Evolutionary conservation across 2,797 vertebrate species (phyloP).

Genomic region (Champsocephalus esox): DNA sequence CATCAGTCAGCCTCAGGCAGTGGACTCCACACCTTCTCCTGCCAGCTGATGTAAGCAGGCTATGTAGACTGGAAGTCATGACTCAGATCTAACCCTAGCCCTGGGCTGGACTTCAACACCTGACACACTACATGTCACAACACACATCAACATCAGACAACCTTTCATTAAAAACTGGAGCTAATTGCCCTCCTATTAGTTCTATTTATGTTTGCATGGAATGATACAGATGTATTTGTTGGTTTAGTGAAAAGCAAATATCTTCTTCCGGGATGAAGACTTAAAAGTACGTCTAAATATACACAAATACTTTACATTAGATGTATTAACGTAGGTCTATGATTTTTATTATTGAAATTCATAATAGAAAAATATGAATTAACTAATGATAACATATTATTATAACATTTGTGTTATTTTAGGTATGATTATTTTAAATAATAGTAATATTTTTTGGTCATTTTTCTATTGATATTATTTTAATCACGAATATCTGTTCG

Average conservation of each 20-base stretch:
- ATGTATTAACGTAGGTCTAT: too few relatives aligned
- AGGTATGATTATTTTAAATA: too few relatives aligned
- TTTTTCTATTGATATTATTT: too few relatives aligned
- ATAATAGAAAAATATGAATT: too few relatives aligned
- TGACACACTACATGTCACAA: not conserved
- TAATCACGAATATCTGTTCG: too few relatives aligned
- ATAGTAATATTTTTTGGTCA: too few relatives aligned
- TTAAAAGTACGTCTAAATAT: not conserved
- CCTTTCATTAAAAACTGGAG: not conserved
- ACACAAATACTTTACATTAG: not conserved
- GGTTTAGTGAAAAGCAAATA: not conserved
- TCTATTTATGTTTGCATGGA: not conserved
- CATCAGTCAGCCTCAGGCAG: not conserved
- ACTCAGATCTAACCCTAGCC: not conserved
- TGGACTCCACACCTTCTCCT: conserved; percentile 12
- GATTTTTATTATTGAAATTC: too few relatives aligned
- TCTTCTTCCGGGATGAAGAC: not conserved
- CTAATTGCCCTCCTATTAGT: not conserved
- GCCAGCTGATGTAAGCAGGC: conserved; percentile 17
- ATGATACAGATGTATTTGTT: not conserved
- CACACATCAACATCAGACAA: not conserved
- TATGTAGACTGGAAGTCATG: not conserved
- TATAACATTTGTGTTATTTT: too few relatives aligned
- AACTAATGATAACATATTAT: too few relatives aligned
- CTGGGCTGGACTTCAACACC: conserved; percentile 4